These are phyloP conservation scores for Adelges cooleyi DNA, from an alignment of 1,140 invertebrate species.

Conservation along the genomic window DNA sequence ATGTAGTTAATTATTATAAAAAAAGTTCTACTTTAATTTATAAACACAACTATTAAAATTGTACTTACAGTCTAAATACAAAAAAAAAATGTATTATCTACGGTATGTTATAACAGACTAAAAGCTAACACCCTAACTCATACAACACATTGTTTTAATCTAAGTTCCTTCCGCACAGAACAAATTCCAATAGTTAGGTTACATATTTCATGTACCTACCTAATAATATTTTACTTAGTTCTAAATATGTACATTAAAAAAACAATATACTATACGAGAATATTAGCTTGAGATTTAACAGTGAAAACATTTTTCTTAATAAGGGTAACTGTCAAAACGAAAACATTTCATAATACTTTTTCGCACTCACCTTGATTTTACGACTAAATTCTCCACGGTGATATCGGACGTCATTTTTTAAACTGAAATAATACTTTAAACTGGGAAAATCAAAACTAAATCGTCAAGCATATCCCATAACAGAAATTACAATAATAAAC, in stretches of 20 bases:
- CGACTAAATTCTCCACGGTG: not conserved
- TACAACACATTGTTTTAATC: no score
- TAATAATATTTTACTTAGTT: no score
- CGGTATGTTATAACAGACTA: not conserved
- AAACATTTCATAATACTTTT: not conserved
- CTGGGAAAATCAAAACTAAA: no score
- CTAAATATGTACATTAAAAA: no score
- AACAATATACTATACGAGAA: no score
- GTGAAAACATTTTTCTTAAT: not conserved
- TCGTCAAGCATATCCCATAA: no score
- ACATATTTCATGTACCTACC: no score
- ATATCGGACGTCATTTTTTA: slow-evolving; percentile 1
- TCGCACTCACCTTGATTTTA: slow-evolving; percentile 6
- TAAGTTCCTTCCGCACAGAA: no score
- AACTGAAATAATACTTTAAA: no score
- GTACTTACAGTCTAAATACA: not conserved
- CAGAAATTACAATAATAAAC: no score
- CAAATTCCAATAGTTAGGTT: no score
- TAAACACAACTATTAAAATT: not conserved
- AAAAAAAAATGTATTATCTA: not conserved
- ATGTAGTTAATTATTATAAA: not conserved
- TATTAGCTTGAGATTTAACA: no score
- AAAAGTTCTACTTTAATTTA: not conserved
- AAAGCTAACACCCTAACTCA: not conserved
- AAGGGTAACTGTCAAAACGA: not conserved